Conservation (phyloP, 1,140 invertebrate genomes). For the Drosophila elegans region DNA sequence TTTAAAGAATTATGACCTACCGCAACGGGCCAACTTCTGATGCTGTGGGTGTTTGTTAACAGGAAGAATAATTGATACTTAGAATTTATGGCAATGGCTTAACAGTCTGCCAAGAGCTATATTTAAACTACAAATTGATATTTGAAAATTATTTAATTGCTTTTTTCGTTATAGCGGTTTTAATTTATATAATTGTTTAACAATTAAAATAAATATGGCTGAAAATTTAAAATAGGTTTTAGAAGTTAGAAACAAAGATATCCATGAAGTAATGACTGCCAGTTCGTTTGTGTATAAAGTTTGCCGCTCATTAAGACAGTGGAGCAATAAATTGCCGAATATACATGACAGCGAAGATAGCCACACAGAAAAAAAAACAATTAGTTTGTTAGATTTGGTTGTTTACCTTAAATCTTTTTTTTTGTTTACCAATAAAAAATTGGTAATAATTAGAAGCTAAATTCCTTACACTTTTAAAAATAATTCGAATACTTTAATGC, state of each 20-base stretch:
- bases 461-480: too few species aligned
- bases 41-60: not conserved
- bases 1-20: constrained; percentile 12
- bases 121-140: too few species aligned
- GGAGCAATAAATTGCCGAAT: constrained; percentile 50
- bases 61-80: not conserved
- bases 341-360: constrained; percentile 20
- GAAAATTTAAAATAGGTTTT: too few species aligned
- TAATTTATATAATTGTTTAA: too few species aligned
- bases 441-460: too few species aligned
- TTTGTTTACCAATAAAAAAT: not conserved
- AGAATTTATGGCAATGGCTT: not conserved
- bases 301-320: constrained; percentile 35
- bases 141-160: too few species aligned
- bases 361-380: not conserved
- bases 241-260: not conserved
- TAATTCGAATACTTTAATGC: too few species aligned
- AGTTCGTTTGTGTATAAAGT: constrained; percentile 16
- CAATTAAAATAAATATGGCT: too few species aligned
- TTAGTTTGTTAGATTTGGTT: not conserved
- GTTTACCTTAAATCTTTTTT: not conserved
- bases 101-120: too few species aligned
- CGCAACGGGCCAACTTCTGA: not conserved
- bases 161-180: too few species aligned
- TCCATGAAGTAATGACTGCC: not conserved